Evolutionary conservation across 2,113 vertebrate genomes (phyloP).

Genomic region (Climacteris rufus): DNA sequence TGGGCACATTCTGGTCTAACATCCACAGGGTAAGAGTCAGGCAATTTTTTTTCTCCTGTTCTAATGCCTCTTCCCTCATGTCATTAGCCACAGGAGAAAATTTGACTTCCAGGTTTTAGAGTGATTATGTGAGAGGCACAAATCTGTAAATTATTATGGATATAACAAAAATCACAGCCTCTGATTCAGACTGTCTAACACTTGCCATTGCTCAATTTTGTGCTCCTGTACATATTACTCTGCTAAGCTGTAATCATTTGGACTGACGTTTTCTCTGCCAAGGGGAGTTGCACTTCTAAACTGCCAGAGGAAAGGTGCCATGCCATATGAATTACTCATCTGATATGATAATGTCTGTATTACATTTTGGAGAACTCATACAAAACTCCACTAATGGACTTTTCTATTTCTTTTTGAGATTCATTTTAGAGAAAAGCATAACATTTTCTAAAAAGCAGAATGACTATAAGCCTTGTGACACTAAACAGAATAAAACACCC

Average conservation of each 20-base stretch:
- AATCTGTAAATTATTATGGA: not conserved
- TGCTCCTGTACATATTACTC: not conserved
- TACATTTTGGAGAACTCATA: not conserved
- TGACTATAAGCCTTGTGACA: not conserved
- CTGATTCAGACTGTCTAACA: not conserved
- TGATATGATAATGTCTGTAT: conserved; percentile 24
- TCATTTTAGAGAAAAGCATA: not conserved
- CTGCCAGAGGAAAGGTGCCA: conserved; percentile 24
- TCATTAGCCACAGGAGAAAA: not conserved
- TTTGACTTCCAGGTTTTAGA: not conserved
- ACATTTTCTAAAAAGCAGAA: not conserved
- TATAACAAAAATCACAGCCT: not conserved
- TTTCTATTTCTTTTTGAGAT: not conserved
- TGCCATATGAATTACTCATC: conserved; percentile 20
- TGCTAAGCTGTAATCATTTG: not conserved
- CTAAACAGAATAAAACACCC: not conserved
- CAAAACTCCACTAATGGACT: not conserved
- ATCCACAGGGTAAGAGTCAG: not conserved
- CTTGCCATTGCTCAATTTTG: not conserved
- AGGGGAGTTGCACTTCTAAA: conserved; percentile 13
- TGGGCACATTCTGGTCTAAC: not conserved
- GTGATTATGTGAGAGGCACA: not conserved
- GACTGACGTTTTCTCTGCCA: not conserved
- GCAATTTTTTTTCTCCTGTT: not conserved
- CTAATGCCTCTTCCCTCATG: not conserved